Conservation (phyloP, 1,140 invertebrate species). For the Homarus americanus region DNA sequence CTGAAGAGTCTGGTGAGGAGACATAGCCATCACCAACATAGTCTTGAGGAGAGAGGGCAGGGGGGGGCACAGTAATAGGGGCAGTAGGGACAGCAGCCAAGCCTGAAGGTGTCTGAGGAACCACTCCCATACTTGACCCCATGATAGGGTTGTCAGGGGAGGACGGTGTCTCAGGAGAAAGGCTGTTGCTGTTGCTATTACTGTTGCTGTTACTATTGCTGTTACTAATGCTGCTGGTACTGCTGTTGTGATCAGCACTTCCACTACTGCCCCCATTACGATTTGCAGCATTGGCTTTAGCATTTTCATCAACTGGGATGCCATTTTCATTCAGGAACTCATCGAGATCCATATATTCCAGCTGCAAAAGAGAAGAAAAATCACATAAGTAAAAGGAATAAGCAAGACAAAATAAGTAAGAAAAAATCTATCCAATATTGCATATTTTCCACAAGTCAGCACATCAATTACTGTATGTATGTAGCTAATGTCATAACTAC, state of each 20-base stretch:
- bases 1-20: slow-evolving; percentile 37
- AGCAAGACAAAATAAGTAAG: no score
- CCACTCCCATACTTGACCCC: slow-evolving; percentile 43
- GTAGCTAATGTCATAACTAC: no score
- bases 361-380: slow-evolving; percentile 19
- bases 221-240: not conserved
- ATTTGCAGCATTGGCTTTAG: not conserved
- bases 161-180: slow-evolving; percentile 19
- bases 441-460: no score
- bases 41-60: slow-evolving; percentile 57
- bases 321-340: slow-evolving; percentile 66
- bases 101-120: slow-evolving; percentile 17
- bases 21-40: slow-evolving; percentile 9
- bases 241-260: not conserved
- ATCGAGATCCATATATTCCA: slow-evolving; percentile 65
- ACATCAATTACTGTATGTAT: no score
- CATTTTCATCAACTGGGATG: slow-evolving; percentile 47
- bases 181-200: not conserved
- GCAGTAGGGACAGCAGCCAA: slow-evolving; percentile 5
- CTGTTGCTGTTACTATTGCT: not conserved
- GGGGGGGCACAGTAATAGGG: slow-evolving; percentile 36
- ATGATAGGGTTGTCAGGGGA: slow-evolving; percentile 1
- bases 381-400: no score
- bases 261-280: slow-evolving; percentile 10
- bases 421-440: no score